Base-by-base conservation (phyloP, 2,888 invertebrate genomes). In the Lycophotia porphyrea region DNA sequence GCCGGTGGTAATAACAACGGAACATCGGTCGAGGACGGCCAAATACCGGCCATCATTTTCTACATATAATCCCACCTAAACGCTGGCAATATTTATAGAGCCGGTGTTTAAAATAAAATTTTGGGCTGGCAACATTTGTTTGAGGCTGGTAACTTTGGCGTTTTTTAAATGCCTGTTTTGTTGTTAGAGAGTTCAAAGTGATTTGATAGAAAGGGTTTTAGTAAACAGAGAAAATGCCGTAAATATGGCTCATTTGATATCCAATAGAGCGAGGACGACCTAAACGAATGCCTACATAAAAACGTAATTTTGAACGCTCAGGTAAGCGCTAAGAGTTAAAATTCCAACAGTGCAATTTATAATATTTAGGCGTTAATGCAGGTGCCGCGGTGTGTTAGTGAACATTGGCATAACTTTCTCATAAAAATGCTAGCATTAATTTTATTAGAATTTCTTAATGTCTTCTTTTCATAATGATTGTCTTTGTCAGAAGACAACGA, bases 1-100 rank as follows among this genome's bases (percentile, higher is more conserved):
- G 98, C 98, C 3, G 98, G 98, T n/a, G 98, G 98, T 21, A 98
- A 98, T 92, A 98, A 98, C 93, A 98, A 98, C 90, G 98, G 98
- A 0, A 98, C 98, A 2, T 98, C 98, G 0, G 98, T 98, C 2
- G 98, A 98, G 90, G 98, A 98, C 91, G 98, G 98, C 65, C 98
- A 98, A 94, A 98, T 98, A 86, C 98, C 98, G 18, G 98, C 98
- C 92, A 98, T 98, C 80, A 98, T 98, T 88, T 98, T 98, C 96
- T 98, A 98, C 90, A 97, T 97, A 84, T 97, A 83, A 83, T 68
- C 67, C 70, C 75, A 76, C 74, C 64, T 81, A 49, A 68, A 78
- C 74, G 70, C 82, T 85, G 85, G 85, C 88, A 85, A 84, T 78
- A 81, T 80, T 84, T 64, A 88, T 82, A 82, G 52, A 72, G 73